Percentiles rank a stretch among this genome's conserved stretches.
Evolutionary conservation across 2,888 invertebrate genomes (phyloP).

Genomic region (Cephalotes varians): DNA sequence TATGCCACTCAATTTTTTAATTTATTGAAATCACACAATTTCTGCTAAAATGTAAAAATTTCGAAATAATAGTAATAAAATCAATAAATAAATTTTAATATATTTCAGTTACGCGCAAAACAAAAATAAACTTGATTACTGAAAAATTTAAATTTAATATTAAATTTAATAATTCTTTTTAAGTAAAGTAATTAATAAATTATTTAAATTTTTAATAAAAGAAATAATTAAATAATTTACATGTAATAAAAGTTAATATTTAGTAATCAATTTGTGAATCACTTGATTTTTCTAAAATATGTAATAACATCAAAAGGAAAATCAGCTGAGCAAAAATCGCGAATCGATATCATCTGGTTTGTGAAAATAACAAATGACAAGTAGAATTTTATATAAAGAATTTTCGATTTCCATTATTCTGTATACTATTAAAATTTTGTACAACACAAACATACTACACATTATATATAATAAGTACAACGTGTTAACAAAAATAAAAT

Average conservation of each 20-base stretch:
- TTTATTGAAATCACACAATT: neutral
- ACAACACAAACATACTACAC: neutral
- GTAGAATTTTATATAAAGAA: neutral
- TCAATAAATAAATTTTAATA: neutral
- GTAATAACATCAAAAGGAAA: neutral
- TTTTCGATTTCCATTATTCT: neutral
- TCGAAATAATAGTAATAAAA: neutral
- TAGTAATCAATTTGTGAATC: neutral
- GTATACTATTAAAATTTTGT: neutral
- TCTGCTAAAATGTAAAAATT: neutral
- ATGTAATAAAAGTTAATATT: neutral
- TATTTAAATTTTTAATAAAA: neutral
- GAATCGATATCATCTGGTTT: neutral
- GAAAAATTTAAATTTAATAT: neutral
- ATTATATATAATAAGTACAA: neutral
- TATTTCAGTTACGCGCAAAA: neutral
- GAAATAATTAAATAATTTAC: neutral
- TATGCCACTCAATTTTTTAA: neutral
- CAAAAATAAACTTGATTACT: neutral
- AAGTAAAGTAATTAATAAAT: neutral
- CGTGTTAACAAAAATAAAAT: neutral
- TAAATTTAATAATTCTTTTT: slow-evolving; percentile 1
- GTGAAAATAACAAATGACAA: neutral
- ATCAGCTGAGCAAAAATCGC: neutral
- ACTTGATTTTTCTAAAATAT: neutral